Conservation (phyloP, 2,888 invertebrate genomes). For the Mactromeris polynyma region DNA sequence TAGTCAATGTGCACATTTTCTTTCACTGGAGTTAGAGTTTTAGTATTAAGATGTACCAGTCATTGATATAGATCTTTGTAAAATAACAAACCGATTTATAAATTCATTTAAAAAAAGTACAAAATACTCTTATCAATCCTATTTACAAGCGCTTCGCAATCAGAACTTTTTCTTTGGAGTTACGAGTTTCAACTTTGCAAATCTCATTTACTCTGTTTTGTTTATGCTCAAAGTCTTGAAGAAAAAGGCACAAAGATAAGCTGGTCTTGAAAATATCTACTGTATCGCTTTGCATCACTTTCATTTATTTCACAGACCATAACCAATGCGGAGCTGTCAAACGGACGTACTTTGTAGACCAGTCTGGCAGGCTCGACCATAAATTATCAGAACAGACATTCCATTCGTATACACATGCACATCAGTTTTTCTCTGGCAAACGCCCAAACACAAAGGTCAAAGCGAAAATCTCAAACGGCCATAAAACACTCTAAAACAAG, state of each 20-base stretch:
- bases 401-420: constrained; percentile 5
- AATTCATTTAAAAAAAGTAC: too few relatives aligned
- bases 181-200: too few relatives aligned
- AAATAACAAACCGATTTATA: too few relatives aligned
- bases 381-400: constrained; percentile 54
- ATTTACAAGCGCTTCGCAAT: too few relatives aligned
- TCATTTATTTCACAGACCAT: constrained; percentile 43
- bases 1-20: too few relatives aligned
- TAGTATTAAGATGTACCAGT: too few relatives aligned
- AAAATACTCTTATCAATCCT: too few relatives aligned
- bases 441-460: constrained; percentile 66
- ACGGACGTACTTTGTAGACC: constrained; percentile 55
- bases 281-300: constrained; percentile 19
- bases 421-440: constrained; percentile 47
- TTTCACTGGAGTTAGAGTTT: too few relatives aligned
- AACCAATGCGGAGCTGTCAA: constrained; percentile 64
- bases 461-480: constrained; percentile 40
- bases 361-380: constrained; percentile 62
- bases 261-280: neutral
- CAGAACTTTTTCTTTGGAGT: too few relatives aligned
- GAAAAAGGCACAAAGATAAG: neutral
- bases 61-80: too few relatives aligned
- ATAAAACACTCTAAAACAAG: constrained; percentile 48
- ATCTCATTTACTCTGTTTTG: too few relatives aligned
- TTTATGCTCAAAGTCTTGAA: neutral